These are phyloP conservation scores for Ips typographus DNA, from an alignment of 1,140 invertebrate genomes.

Conservation along the genomic window DNA sequence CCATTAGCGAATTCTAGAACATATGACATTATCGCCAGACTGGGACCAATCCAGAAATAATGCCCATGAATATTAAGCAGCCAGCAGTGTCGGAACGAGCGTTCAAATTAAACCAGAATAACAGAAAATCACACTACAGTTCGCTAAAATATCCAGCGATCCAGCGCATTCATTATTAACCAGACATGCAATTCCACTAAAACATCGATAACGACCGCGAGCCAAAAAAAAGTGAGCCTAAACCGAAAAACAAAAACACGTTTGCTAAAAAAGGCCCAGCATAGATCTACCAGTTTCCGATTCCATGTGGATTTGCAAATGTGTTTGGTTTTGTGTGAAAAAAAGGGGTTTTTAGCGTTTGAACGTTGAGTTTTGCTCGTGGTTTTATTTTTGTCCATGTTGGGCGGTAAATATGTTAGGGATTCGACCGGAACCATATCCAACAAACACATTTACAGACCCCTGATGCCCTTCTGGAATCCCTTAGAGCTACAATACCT, in stretches of 20 bases:
- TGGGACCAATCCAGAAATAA: constrained; percentile 31
- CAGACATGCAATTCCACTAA: constrained; percentile 50
- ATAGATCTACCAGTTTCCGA: constrained; percentile 10
- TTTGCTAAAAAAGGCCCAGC: constrained; percentile 23
- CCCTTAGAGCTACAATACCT: too few relatives aligned
- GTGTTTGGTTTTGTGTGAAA: constrained; percentile 23
- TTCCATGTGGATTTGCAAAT: constrained; percentile 24
- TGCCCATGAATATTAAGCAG: constrained; percentile 39
- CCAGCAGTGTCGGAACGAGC: constrained; percentile 28
- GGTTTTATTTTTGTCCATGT: constrained; percentile 1
- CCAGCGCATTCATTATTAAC: constrained; percentile 48
- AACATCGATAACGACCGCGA: constrained; percentile 50
- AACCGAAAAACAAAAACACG: constrained; percentile 38
- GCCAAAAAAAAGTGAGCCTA: constrained; percentile 35
- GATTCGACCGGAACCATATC: too few relatives aligned
- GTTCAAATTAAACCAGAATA: constrained; percentile 45
- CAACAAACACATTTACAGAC: too few relatives aligned
- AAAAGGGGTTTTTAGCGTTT: constrained; percentile 10
- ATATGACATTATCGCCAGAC: constrained; percentile 32
- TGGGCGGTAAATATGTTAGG: too few relatives aligned
- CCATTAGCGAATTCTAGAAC: constrained; percentile 29
- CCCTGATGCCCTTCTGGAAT: too few relatives aligned
- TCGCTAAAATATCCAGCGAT: constrained; percentile 46
- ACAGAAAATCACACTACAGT: constrained; percentile 49
- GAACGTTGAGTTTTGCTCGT: background rate